Evolutionary conservation across 2,797 vertebrate species (phyloP).

Genomic region (Urosaurus nigricauda): DNA sequence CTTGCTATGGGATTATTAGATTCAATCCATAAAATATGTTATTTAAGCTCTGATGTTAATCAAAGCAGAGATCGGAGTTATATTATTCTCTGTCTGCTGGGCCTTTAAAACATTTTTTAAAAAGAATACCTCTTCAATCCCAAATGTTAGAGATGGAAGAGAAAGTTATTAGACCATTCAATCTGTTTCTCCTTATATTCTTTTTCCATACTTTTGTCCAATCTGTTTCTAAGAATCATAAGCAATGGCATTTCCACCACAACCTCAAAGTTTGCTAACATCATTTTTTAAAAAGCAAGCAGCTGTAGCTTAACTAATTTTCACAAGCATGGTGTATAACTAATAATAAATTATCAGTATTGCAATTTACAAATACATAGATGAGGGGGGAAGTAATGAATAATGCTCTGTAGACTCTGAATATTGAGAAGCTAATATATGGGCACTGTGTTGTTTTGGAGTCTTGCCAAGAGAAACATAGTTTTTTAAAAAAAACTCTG

Average conservation of each 20-base stretch:
- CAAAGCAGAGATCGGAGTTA: not conserved
- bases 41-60: too few species aligned
- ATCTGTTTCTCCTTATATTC: slow-evolving; percentile 25
- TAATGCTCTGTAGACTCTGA: slow-evolving; percentile 22
- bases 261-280: not conserved
- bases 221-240: slow-evolving; percentile 36
- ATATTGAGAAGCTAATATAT: slow-evolving; percentile 32
- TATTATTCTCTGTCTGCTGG: not conserved
- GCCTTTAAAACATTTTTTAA: not conserved
- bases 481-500: slow-evolving; percentile 23
- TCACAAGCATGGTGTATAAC: slow-evolving; percentile 15
- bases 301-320: slow-evolving; percentile 33
- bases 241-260: slow-evolving; percentile 26
- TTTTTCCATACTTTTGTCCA: slow-evolving; percentile 29
- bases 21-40: too few species aligned
- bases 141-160: slow-evolving; percentile 19
- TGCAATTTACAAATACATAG: not conserved
- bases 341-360: not conserved
- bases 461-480: slow-evolving; percentile 25
- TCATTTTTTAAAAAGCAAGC: slow-evolving; percentile 25
- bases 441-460: slow-evolving; percentile 32
- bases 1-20: too few species aligned
- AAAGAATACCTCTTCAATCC: not conserved
- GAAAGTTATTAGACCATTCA: slow-evolving; percentile 7
- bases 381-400: slow-evolving; percentile 36